Evolutionary conservation across 2,797 vertebrate species (phyloP).

Genomic region (Neosilurus hyrtlii): DNA sequence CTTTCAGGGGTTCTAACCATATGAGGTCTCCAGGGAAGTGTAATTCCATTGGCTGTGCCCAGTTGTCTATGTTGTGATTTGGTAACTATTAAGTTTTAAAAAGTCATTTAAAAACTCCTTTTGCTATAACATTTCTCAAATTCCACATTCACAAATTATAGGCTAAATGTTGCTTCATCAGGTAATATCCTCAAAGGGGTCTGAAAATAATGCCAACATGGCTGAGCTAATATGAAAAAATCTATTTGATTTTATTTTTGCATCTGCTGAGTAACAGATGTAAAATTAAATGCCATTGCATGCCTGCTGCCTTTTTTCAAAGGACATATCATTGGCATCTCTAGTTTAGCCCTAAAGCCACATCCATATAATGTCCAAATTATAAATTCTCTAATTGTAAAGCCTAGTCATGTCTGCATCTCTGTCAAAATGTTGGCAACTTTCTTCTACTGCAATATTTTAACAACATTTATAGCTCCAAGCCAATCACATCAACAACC

Average conservation of each 20-base stretch:
- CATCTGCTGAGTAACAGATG: conserved; percentile 25
- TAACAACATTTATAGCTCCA: background rate
- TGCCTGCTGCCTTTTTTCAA: conserved; percentile 4
- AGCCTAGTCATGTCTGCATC: conserved; percentile 1
- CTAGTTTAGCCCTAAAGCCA: conserved; percentile 23
- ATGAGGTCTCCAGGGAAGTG: conserved; percentile 52
- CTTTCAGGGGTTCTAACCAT: conserved; percentile 62
- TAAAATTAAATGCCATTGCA: conserved; percentile 30
- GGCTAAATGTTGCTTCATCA: conserved; percentile 20
- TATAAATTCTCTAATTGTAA: conserved; percentile 4
- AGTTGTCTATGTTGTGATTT: conserved; percentile 63
- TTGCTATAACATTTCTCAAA: conserved; percentile 16
- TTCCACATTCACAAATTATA: conserved; percentile 30
- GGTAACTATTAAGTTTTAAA: conserved; percentile 37
- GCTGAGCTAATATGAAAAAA: conserved; percentile 20
- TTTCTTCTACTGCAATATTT: background rate
- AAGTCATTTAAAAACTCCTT: conserved; percentile 8
- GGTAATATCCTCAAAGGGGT: conserved; percentile 28
- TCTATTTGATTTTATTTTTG: conserved; percentile 32
- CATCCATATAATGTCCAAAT: conserved; percentile 11
- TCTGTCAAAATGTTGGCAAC: conserved; percentile 12
- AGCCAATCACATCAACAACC: background rate
- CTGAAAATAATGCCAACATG: conserved; percentile 8
- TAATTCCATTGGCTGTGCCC: conserved; percentile 48
- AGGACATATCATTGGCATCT: conserved; percentile 21